Percentiles rank a stretch among this genome's conserved stretches.
Evolutionary conservation across 2,113 vertebrate genomes (phyloP).

Genomic region (Origma solitaria): DNA sequence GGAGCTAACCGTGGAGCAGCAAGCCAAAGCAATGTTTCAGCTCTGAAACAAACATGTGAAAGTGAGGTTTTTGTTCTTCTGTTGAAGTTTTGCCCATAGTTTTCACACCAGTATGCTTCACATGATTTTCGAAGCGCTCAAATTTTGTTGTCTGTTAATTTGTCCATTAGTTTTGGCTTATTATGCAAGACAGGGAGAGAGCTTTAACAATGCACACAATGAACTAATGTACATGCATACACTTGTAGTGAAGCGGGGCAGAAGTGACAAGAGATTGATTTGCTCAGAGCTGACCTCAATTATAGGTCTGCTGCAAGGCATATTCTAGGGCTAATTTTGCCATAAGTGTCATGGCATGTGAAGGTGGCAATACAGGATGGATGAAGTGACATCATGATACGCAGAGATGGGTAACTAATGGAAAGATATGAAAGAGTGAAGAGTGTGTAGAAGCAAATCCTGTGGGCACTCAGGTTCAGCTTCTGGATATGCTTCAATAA

Average conservation of each 20-base stretch:
- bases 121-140: background rate
- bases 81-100: background rate
- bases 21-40: background rate
- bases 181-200: background rate
- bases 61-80: background rate
- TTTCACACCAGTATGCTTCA: background rate
- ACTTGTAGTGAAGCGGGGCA: background rate
- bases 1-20: background rate
- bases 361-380: background rate
- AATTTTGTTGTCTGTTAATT: background rate
- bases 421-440: background rate
- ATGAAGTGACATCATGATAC: background rate
- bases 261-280: background rate
- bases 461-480: background rate
- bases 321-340: background rate
- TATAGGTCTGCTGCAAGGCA: background rate
- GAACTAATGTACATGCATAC: background rate
- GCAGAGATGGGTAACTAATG: background rate
- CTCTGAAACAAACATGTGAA: background rate
- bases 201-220: background rate
- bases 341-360: background rate
- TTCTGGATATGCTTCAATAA: background rate
- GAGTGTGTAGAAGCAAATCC: background rate
- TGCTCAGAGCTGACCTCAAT: conserved; percentile 8
- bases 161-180: background rate